A percentile compares a stretch with the other conserved stretches of the same genome.
These are phyloP conservation scores for Hanleya hanleyi DNA, from an alignment of 2,888 invertebrate species.

Conservation along the genomic window DNA sequence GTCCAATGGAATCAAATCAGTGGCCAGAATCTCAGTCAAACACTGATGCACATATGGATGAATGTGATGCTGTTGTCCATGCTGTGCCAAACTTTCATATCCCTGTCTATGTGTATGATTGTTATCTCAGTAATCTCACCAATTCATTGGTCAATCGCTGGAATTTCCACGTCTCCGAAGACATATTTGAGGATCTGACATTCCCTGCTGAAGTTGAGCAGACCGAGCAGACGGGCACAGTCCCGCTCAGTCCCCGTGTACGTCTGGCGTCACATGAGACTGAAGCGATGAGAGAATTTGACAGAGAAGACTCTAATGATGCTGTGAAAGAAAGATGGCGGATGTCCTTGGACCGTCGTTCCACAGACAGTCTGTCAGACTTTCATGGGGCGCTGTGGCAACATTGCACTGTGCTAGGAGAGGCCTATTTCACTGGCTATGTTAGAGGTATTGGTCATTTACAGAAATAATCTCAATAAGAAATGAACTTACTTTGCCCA, in stretches of 20 bases:
- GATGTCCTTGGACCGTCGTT: constrained; percentile 52
- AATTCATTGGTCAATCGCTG: constrained; percentile 67
- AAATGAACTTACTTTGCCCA: neutral
- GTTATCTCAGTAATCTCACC: constrained; percentile 78
- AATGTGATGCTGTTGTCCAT: too few species aligned
- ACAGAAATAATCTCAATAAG: neutral
- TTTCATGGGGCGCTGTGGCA: constrained; percentile 74
- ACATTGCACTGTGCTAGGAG: constrained; percentile 78
- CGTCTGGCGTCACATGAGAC: constrained; percentile 19
- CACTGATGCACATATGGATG: too few species aligned
- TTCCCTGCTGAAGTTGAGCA: constrained; percentile 49
- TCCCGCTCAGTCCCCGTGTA: constrained; percentile 24
- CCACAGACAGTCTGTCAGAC: constrained; percentile 53
- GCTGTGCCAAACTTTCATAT: constrained; percentile 55
- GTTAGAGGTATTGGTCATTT: constrained; percentile 72
- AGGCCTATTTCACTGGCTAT: constrained; percentile 79
- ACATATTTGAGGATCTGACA: constrained; percentile 68
- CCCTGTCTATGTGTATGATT: constrained; percentile 82
- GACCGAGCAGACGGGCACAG: constrained; percentile 28
- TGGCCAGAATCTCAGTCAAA: too few species aligned
- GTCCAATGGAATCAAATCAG: too few species aligned
- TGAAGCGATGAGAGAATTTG: constrained; percentile 27
- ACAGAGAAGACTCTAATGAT: neutral
- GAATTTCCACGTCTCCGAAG: constrained; percentile 51
- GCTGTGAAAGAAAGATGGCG: constrained; percentile 16